These are phyloP conservation scores for Scomber scombrus DNA, from an alignment of 2,113 vertebrate species.

Conservation along the genomic window DNA sequence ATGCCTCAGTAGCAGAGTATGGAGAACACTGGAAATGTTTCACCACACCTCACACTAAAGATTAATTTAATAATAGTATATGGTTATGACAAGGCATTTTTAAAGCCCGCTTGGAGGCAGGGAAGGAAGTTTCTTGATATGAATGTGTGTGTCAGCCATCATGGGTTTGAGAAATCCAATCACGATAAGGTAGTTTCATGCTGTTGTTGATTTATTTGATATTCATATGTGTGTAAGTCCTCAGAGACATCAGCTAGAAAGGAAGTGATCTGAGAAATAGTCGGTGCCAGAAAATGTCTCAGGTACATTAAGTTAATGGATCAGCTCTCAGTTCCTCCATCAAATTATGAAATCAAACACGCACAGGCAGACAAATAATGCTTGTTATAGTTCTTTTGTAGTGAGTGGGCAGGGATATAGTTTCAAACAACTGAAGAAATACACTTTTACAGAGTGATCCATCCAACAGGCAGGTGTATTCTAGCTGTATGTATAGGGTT, in stretches of 20 bases:
- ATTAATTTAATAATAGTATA: no score
- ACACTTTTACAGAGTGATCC: not conserved
- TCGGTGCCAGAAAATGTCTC: not conserved
- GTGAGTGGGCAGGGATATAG: not conserved
- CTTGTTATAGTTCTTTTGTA: not conserved
- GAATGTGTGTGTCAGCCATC: not conserved
- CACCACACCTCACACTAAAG: no score
- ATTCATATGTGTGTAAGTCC: conserved; percentile 10
- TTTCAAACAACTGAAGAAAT: not conserved
- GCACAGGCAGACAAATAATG: not conserved
- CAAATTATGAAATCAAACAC: not conserved
- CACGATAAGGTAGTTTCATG: not conserved
- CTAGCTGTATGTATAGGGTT: not conserved
- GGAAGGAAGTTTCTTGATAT: not conserved
- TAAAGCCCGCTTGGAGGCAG: not conserved
- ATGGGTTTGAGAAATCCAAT: conserved; percentile 16
- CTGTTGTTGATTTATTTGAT: conserved; percentile 4
- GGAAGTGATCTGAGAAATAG: conserved; percentile 5
- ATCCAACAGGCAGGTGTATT: not conserved
- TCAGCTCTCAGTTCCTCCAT: conserved; percentile 9
- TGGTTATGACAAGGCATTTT: no score
- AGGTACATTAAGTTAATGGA: conserved; percentile 20
- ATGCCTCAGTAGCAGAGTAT: no score
- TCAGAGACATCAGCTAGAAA: conserved; percentile 2
- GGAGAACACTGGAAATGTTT: no score